Evolutionary conservation across 1,140 invertebrate species (phyloP).

Genomic region (Pogonomyrmex barbatus): DNA sequence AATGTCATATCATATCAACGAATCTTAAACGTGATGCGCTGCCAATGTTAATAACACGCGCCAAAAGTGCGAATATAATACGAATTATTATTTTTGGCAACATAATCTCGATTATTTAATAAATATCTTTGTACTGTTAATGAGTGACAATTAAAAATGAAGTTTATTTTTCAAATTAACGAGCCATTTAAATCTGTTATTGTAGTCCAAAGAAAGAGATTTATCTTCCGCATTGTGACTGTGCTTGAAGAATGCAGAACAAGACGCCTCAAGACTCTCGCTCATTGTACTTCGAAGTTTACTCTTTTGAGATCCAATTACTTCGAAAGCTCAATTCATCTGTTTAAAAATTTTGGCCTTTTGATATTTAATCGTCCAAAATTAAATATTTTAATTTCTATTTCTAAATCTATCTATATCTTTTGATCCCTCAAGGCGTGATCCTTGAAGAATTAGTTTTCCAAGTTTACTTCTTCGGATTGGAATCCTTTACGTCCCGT

Average conservation of each 20-base stretch:
- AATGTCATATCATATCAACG: not conserved
- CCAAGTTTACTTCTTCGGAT: not conserved
- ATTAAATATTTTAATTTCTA: not conserved
- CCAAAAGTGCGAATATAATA: not conserved
- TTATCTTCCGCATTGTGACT: not conserved
- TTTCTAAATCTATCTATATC: too few species aligned
- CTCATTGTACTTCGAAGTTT: not conserved
- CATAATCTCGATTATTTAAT: not conserved
- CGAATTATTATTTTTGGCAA: constrained; percentile 58
- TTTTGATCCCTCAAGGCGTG: not conserved
- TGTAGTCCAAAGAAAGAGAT: not conserved
- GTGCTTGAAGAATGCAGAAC: not conserved
- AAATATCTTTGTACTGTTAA: not conserved
- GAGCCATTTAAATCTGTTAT: not conserved
- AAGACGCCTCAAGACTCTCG: not conserved
- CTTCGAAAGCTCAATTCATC: not conserved
- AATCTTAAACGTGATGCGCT: not conserved
- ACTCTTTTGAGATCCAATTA: not conserved
- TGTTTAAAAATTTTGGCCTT: not conserved
- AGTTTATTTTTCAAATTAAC: constrained; percentile 26
- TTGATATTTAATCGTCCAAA: not conserved
- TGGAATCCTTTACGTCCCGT: not conserved
- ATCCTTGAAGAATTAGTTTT: not conserved
- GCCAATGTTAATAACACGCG: not conserved
- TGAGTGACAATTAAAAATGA: not conserved